A percentile compares a stretch with the other conserved stretches of the same genome.
These are phyloP conservation scores for Echinops telfairi DNA, from an alignment of 2,113 vertebrate genomes.

Conservation along the genomic window DNA sequence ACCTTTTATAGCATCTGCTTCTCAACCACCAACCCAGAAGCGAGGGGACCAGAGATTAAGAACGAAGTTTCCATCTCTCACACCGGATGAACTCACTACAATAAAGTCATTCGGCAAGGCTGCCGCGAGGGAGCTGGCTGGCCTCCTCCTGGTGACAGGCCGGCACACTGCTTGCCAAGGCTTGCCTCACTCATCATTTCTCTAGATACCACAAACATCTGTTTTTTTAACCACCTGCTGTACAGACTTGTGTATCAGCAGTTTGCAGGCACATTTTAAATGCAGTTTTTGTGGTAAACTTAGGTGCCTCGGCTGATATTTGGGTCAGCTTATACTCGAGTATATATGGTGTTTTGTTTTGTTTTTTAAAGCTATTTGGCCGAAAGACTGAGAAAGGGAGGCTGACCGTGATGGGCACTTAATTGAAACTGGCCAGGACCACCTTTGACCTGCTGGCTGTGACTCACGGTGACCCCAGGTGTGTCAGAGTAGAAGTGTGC, in stretches of 20 bases:
- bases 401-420: not conserved
- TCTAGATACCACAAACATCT: not conserved
- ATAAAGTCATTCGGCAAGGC: not conserved
- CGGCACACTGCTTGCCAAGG: not conserved
- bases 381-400: constrained; percentile 4
- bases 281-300: too few relatives aligned
- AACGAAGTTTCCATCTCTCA: not conserved
- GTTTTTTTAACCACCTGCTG: too few relatives aligned
- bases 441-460: not conserved
- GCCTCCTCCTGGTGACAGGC: not conserved
- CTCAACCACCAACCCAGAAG: not conserved
- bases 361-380: not conserved
- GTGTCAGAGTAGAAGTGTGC: not conserved
- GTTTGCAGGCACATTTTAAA: too few relatives aligned
- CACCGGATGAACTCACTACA: not conserved
- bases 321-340: too few relatives aligned
- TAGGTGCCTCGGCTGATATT: too few relatives aligned
- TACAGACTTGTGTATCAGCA: too few relatives aligned
- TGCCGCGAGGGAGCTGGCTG: not conserved
- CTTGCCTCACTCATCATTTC: not conserved
- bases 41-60: not conserved
- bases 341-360: too few relatives aligned
- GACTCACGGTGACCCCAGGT: not conserved
- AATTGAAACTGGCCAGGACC: not conserved
- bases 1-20: not conserved